These are phyloP conservation scores for Lophotriccus pileatus DNA, from an alignment of 2,797 vertebrate genomes.

Conservation along the genomic window DNA sequence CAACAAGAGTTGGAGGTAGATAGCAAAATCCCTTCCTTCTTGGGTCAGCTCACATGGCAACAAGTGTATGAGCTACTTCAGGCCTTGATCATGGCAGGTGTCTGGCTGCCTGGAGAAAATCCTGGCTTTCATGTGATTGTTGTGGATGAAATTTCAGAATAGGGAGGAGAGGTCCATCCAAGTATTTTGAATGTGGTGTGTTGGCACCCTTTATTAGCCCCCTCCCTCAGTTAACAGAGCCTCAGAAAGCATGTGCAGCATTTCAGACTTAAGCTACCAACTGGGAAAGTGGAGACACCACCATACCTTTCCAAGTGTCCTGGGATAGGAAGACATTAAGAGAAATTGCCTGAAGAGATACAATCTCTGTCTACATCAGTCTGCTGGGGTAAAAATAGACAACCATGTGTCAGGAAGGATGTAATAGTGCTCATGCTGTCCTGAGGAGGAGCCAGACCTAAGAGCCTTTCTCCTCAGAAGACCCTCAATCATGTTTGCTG, in stretches of 20 bases:
- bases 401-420: not conserved
- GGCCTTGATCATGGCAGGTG: not conserved
- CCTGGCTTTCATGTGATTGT: not conserved
- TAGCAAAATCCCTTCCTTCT: not conserved
- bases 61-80: not conserved
- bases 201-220: not conserved
- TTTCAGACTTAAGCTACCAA: not conserved
- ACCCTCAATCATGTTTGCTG: not conserved
- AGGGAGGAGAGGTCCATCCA: not conserved
- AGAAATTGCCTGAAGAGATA: not conserved
- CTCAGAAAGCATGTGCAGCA: not conserved
- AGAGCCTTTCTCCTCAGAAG: not conserved
- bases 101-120: not conserved
- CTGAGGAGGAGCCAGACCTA: not conserved
- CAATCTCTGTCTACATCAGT: not conserved
- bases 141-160: not conserved
- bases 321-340: not conserved
- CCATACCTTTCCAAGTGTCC: not conserved
- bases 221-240: not conserved
- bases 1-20: not conserved
- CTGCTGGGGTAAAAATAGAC: not conserved
- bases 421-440: not conserved
- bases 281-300: not conserved
- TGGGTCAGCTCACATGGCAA: not conserved
- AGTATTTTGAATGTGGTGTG: not conserved